Base-by-base conservation (phyloP, 2,888 invertebrate species). In the Caenorhabditis sp. region DNA sequence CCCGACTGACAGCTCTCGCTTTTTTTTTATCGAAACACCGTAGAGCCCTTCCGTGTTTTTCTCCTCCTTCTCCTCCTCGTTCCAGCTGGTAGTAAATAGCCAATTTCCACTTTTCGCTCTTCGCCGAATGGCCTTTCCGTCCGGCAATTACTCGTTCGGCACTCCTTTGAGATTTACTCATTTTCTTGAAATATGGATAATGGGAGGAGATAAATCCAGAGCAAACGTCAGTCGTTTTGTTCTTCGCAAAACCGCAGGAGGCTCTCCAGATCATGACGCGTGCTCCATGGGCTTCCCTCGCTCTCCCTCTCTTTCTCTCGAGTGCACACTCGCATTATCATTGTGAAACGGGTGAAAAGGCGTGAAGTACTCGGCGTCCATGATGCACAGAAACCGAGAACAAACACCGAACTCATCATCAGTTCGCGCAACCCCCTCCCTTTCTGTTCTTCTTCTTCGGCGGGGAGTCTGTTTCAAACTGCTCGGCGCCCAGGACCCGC, bases 361-460 rank as follows among this genome's bases (percentile, higher is more conserved):
- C 58, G 58, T 58, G 32, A 58, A 58, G 58, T 58, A 45, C 58
- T 45, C 45, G 39, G 15, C 43, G 20, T 26, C 27, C 15, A n/a
- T n/a, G 20, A 22, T n/a, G 32, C 22, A 22, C 32, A 45, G 58
- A 58, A 58, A 45, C 58, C 45, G 32, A 58, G 32, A 58, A 58
- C 58, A 58, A 58, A 58, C n/a, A 56, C 26, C n/a, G 20, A 17
- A 30, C n/a, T n/a, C n/a, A n/a, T n/a, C n/a, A 24, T 22, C 27
- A n/a, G 37, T 45, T 56, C 50, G 37, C 9, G n/a, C n/a, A n/a
- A 1, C 48, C 22, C 30, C 27, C 15, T 30, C 52, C 17, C 43
- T 22, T 20, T 59, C 61, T 62, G 32, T 37, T 35, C 35, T 52
- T 50, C 62, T 32, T 45, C 26, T 65, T 45, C 45, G n/a, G n/a